Conservation (phyloP, 2,888 invertebrate genomes). For the Epicampocera succincta region DNA sequence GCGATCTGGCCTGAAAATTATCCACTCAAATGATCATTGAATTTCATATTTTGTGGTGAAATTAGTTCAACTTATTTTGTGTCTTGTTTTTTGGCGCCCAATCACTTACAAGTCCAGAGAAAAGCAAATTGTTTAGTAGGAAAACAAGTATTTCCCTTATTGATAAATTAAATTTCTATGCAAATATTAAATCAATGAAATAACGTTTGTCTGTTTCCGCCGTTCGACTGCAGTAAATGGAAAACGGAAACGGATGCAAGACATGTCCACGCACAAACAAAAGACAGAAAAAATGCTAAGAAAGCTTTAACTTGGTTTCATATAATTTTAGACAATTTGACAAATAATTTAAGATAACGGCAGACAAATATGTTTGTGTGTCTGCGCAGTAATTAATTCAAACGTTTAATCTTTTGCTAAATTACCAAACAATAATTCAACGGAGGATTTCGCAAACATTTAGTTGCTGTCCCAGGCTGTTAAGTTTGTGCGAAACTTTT, state of each 20-base stretch:
- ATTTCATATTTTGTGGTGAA: no score
- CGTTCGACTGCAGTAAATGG: not conserved
- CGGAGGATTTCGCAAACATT: conserved; percentile 10
- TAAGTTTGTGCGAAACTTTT: conserved; percentile 65
- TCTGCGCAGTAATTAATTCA: conserved; percentile 53
- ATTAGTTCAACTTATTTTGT: no score
- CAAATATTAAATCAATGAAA: conserved; percentile 39
- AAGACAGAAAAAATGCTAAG: not conserved
- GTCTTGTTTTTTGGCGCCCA: no score
- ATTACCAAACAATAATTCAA: conserved; percentile 24
- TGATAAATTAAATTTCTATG: conserved; percentile 37
- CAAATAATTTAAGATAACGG: conserved; percentile 3
- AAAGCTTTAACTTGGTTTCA: conserved; percentile 8
- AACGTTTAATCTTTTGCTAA: conserved; percentile 53
- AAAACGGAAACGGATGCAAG: conserved; percentile 50
- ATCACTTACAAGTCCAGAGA: no score
- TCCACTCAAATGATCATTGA: no score
- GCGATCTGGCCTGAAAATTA: no score
- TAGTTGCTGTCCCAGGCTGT: conserved; percentile 6
- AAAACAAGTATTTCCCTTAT: not conserved
- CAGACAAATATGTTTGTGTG: conserved; percentile 1
- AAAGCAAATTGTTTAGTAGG: no score
- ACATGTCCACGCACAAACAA: not conserved
- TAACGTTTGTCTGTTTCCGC: conserved; percentile 26
- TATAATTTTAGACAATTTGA: conserved; percentile 21